Percentiles rank a stretch among this genome's conserved stretches.
Evolutionary conservation across 1,140 invertebrate species (phyloP).

Genomic region (Procambarus virginalis): DNA sequence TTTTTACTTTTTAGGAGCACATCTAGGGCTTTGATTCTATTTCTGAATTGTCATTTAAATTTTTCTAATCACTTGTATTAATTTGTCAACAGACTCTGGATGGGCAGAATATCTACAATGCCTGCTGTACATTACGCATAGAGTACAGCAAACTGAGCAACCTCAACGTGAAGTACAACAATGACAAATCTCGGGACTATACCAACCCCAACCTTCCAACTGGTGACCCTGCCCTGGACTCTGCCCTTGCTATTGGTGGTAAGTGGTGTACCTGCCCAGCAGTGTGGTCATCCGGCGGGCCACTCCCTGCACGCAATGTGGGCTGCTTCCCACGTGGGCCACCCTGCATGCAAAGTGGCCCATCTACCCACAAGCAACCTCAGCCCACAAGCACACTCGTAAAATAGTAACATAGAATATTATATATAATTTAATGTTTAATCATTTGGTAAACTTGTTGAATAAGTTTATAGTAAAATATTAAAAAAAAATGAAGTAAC

Average conservation of each 20-base stretch:
- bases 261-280: slow-evolving; percentile 60
- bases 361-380: slow-evolving; percentile 55
- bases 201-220: slow-evolving; percentile 97
- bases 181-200: slow-evolving; percentile 99
- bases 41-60: too few species aligned
- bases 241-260: slow-evolving; percentile 78
- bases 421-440: slow-evolving; percentile 2
- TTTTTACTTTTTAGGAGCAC: too few species aligned
- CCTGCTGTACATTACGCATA: slow-evolving; percentile 98
- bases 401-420: slow-evolving; percentile 14
- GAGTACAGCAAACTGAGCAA: slow-evolving; percentile 99
- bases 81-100: slow-evolving; percentile 85
- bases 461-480: neutral
- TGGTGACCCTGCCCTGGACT: slow-evolving; percentile 86
- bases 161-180: slow-evolving; percentile 99
- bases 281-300: slow-evolving; percentile 46
- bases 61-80: neutral
- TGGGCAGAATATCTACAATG: slow-evolving; percentile 99
- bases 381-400: slow-evolving; percentile 59
- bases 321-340: slow-evolving; percentile 63
- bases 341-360: slow-evolving; percentile 66
- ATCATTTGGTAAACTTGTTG: slow-evolving; percentile 1
- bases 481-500: neutral
- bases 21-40: too few species aligned
- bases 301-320: slow-evolving; percentile 64